Conservation (phyloP, 2,113 vertebrate genomes). For the Vulpes vulpes region DNA sequence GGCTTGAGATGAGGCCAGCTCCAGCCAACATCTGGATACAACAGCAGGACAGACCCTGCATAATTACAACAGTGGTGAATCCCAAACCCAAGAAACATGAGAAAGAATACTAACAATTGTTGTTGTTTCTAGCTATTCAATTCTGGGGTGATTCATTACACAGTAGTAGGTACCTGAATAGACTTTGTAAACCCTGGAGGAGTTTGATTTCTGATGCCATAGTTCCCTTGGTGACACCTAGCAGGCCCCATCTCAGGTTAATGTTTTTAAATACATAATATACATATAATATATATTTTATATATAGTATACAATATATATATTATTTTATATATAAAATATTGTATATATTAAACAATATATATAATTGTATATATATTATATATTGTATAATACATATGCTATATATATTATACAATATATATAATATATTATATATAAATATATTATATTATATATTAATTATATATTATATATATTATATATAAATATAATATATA, state of each 20-base stretch:
- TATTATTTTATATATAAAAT: too few species aligned
- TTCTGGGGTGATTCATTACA: background rate
- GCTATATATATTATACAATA: too few species aligned
- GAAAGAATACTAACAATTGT: background rate
- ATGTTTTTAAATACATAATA: background rate
- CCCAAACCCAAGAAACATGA: background rate
- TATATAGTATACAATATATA: background rate
- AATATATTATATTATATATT: too few species aligned
- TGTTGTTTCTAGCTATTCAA: background rate
- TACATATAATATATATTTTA: background rate
- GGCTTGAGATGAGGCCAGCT: background rate
- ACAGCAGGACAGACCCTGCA: accelerated
- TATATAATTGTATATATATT: too few species aligned
- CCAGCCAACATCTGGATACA: background rate
- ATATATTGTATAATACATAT: too few species aligned
- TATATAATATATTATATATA: too few species aligned
- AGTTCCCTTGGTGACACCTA: background rate
- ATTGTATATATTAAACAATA: too few species aligned
- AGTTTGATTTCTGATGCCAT: background rate
- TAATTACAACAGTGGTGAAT: background rate
- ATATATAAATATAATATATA: too few species aligned
- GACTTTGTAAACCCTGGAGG: background rate
- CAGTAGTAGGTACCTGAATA: background rate
- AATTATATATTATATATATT: too few species aligned
- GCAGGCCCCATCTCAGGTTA: background rate